These are phyloP conservation scores for Leucoptera coffeella DNA, from an alignment of 2,888 invertebrate species.

Conservation along the genomic window DNA sequence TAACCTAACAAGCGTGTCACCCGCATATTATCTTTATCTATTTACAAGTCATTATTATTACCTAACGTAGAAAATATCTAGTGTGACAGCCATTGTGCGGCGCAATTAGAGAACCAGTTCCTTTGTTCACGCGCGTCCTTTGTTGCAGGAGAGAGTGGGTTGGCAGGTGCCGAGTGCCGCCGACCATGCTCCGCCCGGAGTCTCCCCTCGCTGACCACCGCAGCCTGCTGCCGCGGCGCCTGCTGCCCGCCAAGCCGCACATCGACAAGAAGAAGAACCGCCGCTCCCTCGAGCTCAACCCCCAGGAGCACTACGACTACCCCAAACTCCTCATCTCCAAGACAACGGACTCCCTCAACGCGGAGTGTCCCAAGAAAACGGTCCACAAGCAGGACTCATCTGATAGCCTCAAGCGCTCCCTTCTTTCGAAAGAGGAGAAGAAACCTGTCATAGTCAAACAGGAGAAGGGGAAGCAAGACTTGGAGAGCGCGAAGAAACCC, in stretches of 20 bases:
- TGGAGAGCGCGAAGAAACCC: constrained; percentile 34
- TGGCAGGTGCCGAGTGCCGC: constrained; percentile 30
- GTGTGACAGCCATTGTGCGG: too few species aligned
- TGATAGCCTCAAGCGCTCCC: constrained; percentile 34
- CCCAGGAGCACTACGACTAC: constrained; percentile 22
- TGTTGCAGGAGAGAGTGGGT: constrained; percentile 31
- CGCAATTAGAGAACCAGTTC: too few species aligned
- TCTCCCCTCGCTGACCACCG: constrained; percentile 50
- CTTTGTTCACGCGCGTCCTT: too few species aligned
- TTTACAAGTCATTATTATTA: too few species aligned
- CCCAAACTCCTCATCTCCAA: constrained; percentile 44
- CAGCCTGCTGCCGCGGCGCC: constrained; percentile 39
- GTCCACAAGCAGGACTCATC: constrained; percentile 40
- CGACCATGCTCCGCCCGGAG: constrained; percentile 44
- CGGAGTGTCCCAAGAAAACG: constrained; percentile 37
- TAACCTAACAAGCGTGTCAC: too few species aligned
- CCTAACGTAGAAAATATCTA: too few species aligned
- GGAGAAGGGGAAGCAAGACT: constrained; percentile 13
- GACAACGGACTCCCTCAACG: constrained; percentile 42
- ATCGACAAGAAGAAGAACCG: constrained; percentile 43
- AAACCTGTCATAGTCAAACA: constrained; percentile 23
- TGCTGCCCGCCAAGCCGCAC: constrained; percentile 40
- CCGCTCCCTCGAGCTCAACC: constrained; percentile 40
- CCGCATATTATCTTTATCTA: too few species aligned
- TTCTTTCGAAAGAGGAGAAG: constrained; percentile 36